Evolutionary conservation across 1,140 invertebrate genomes (phyloP), one percentile per base, ranked within the genome.

Genomic region (Chrysomallon squamiferum): DNA sequence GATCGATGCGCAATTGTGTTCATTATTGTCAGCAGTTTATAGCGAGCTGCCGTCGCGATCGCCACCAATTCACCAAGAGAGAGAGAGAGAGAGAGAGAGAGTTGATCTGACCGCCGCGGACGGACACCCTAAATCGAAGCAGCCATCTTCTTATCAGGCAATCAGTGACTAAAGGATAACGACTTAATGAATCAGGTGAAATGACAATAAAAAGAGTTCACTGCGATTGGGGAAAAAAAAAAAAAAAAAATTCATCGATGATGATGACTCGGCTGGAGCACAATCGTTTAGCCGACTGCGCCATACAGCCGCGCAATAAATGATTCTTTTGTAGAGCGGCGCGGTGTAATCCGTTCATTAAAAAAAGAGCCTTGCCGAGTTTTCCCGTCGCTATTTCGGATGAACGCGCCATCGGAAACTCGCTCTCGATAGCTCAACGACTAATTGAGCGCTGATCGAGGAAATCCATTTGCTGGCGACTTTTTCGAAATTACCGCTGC

Each of bases 131-230:
- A 59, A 66, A 66, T 66, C 58, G 64, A 66, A 66, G n/a, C n/a
- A n/a, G 64, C 29, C 35, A n/a, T 54, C 64, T 66, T 49, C 64
- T 66, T 66, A 66, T 66, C 64, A 47, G 49, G 47, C 64, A 60
- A 66, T 66, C 64, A 54, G 52, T 47, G 49, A 57, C 64, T 33
- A n/a, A 56, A 45, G 56, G 60, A 66, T 66, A 66, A 66, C 60
- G 58, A 66, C 64, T 66, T 66, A 66, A 66, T 66, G 64, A 66
- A 66, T 66, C 64, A 52, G 64, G 45, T 41, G 22, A 52, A 35
- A 4, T 20, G 29, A 64, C 57, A 64, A 64, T 58, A 64, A 57
- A n/a, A 57, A 15, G 52, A 43, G 52, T 27, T 63, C 32, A 62
- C 25, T 59, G 50, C 50, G 50, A 54, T 54, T 18, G 29, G 22